Conservation (phyloP, 1,140 invertebrate genomes). For the Berghia stephanieae region DNA sequence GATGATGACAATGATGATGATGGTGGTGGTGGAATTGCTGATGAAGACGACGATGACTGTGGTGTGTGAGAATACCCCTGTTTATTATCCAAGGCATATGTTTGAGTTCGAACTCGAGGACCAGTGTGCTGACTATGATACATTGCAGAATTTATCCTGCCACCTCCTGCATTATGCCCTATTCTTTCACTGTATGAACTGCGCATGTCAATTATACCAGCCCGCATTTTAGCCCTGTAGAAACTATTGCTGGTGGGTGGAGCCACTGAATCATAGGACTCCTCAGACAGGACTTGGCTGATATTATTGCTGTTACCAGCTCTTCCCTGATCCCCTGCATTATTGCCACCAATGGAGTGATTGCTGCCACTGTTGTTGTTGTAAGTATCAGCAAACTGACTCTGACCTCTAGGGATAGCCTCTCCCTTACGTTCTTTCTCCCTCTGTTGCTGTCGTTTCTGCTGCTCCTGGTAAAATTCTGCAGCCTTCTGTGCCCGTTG, state of each 20-base stretch:
- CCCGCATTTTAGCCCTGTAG: conserved; percentile 41
- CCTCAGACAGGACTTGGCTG: conserved; percentile 28
- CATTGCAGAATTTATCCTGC: conserved; percentile 28
- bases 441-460: conserved; percentile 29
- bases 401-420: conserved; percentile 15
- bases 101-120: conserved; percentile 32
- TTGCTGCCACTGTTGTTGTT: conserved; percentile 16
- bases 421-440: neutral
- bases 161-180: conserved; percentile 20
- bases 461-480: conserved; percentile 55
- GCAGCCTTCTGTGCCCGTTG: conserved; percentile 55
- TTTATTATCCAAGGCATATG: conserved; percentile 33
- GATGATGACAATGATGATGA: conserved; percentile 19
- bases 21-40: conserved; percentile 17
- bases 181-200: conserved; percentile 43
- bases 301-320: conserved; percentile 6
- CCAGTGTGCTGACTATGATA: conserved; percentile 37
- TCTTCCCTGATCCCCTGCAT: neutral
- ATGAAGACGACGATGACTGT: neutral
- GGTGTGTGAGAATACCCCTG: too few relatives aligned
- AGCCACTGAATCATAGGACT: conserved; percentile 36
- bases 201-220: conserved; percentile 44
- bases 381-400: conserved; percentile 31
- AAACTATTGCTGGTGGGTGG: conserved; percentile 41
- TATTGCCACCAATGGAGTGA: neutral